These are phyloP conservation scores for Pristiophorus japonicus DNA, from an alignment of 2,113 vertebrate genomes.

Conservation along the genomic window DNA sequence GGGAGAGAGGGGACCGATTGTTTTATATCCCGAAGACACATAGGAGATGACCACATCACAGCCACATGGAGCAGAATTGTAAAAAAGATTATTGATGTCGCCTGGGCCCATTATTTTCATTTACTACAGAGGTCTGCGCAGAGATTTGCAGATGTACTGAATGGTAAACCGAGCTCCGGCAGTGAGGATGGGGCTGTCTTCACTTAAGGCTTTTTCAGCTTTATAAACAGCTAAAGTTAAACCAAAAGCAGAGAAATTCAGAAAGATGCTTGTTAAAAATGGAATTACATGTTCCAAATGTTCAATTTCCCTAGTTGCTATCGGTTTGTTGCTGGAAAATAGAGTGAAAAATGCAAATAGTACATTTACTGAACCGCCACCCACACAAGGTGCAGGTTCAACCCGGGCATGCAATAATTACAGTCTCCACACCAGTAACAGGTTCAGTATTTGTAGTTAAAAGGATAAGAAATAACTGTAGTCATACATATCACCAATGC, in stretches of 20 bases:
- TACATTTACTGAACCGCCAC: background rate
- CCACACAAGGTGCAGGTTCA: background rate
- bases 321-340: background rate
- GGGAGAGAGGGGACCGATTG: constrained; percentile 71
- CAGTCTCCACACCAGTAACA: background rate
- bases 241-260: background rate
- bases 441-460: background rate
- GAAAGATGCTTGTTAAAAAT: background rate
- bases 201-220: background rate
- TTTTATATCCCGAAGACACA: constrained; percentile 68
- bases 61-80: background rate
- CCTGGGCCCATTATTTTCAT: background rate
- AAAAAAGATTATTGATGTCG: background rate
- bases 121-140: background rate
- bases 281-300: background rate
- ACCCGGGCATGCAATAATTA: background rate
- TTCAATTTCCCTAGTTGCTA: background rate
- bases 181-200: background rate
- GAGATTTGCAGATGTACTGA: background rate
- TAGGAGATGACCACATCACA: constrained; percentile 39
- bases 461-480: background rate
- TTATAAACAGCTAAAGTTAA: background rate
- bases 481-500: background rate
- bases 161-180: background rate
- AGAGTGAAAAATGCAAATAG: background rate